Evolutionary conservation across 1,140 invertebrate genomes (phyloP).

Genomic region (Drosophila navojoa): DNA sequence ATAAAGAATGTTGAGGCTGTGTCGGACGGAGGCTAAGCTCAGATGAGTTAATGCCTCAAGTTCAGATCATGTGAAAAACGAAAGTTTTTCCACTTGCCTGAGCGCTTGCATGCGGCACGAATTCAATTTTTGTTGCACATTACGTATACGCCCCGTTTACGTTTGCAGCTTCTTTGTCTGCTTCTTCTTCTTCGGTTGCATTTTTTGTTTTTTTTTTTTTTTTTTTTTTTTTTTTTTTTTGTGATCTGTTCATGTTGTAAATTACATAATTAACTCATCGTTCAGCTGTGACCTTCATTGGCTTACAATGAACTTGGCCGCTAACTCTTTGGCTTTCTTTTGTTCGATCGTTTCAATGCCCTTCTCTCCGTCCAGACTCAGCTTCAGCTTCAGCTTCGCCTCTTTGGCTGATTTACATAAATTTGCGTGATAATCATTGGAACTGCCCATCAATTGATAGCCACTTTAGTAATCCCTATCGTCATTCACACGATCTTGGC

Average conservation of each 20-base stretch:
- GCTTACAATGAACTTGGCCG: slow-evolving; percentile 71
- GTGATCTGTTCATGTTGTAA: neutral
- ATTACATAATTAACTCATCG: slow-evolving; percentile 62
- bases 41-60: slow-evolving; percentile 5
- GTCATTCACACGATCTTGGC: slow-evolving; percentile 5
- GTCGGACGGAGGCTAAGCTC: slow-evolving; percentile 2
- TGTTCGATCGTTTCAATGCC: slow-evolving; percentile 30
- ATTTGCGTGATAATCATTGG: slow-evolving; percentile 62
- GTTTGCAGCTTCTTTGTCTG: slow-evolving; percentile 27
- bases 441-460: slow-evolving; percentile 53
- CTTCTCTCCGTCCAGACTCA: neutral
- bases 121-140: slow-evolving; percentile 36
- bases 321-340: slow-evolving; percentile 49
- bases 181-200: slow-evolving; percentile 3
- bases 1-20: slow-evolving; percentile 68
- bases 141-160: slow-evolving; percentile 47
- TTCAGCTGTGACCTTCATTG: slow-evolving; percentile 60
- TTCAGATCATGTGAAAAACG: slow-evolving; percentile 47
- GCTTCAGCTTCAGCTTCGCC: neutral
- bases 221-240: neutral
- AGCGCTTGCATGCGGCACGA: slow-evolving; percentile 64
- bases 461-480: slow-evolving; percentile 26
- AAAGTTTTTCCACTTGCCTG: slow-evolving; percentile 49
- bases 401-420: slow-evolving; percentile 52
- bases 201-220: neutral